phyloP scores from a whole-genome alignment of 2,797 vertebrate species.

The Phaenicophaeus curvirostris region DNA sequence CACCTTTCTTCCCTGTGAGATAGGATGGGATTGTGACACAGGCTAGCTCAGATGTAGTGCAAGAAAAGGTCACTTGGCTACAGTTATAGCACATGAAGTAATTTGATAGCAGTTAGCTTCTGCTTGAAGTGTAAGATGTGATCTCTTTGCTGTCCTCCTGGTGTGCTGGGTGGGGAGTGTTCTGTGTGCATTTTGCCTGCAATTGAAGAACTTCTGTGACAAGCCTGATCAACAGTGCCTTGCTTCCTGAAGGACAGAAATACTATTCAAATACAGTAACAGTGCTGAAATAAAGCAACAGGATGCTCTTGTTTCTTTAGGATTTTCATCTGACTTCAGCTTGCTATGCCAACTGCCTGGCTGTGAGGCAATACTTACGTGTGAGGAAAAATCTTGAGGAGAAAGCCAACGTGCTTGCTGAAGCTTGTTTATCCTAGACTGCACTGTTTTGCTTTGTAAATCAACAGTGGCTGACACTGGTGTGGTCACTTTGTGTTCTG shows the following conservation, averaged over 20 bases:
- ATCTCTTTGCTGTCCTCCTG: not conserved
- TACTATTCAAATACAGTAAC: not conserved
- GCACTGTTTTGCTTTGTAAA: not conserved
- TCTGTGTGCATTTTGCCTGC: not conserved
- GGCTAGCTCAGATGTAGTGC: not conserved
- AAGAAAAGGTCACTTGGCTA: constrained; percentile 58
- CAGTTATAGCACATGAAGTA: constrained; percentile 50
- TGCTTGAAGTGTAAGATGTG: not conserved
- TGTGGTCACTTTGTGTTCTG: constrained; percentile 8
- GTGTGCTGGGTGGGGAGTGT: not conserved
- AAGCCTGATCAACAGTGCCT: not conserved
- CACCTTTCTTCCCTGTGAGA: not conserved
- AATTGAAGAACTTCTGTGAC: not conserved
- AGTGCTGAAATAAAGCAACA: not conserved
- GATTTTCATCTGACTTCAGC: not conserved
- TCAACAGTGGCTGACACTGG: not conserved
- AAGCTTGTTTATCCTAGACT: not conserved
- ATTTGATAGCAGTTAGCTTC: constrained; percentile 16
- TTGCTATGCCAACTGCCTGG: not conserved
- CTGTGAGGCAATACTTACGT: not conserved
- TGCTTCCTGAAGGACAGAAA: not conserved
- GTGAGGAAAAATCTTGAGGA: not conserved
- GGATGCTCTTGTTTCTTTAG: not conserved
- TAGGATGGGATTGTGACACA: not conserved
- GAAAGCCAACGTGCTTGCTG: not conserved